A percentile compares a stretch with the other conserved stretches of the same genome.
Conservation (phyloP, 2,797 vertebrate species). For the Sphaeramia orbicularis region DNA sequence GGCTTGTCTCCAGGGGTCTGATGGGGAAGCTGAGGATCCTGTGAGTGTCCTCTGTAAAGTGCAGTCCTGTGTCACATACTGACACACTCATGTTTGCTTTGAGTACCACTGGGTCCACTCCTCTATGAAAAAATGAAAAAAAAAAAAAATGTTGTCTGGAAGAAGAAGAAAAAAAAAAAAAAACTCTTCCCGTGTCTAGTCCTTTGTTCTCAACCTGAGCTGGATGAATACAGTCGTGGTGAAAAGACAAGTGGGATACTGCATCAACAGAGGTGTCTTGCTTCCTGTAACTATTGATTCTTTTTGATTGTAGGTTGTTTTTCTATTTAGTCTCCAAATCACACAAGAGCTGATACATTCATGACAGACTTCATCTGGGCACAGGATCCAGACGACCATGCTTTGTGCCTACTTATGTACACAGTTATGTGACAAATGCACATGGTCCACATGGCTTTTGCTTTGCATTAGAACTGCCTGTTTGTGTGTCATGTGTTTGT, state of each 20-base stretch:
- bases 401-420: slow-evolving; percentile 75
- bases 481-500: slow-evolving; percentile 81
- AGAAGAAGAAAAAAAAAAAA: slow-evolving; percentile 11
- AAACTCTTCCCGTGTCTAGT: slow-evolving; percentile 58
- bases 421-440: slow-evolving; percentile 78
- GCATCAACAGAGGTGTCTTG: slow-evolving; percentile 67
- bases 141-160: slow-evolving; percentile 34
- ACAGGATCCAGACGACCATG: slow-evolving; percentile 52
- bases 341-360: slow-evolving; percentile 53
- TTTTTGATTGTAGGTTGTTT: slow-evolving; percentile 60
- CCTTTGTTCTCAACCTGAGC: slow-evolving; percentile 68
- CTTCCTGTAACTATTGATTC: slow-evolving; percentile 66
- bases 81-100: slow-evolving; percentile 73
- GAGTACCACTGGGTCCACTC: slow-evolving; percentile 75
- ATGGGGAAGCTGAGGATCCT: slow-evolving; percentile 68
- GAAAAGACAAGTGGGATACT: slow-evolving; percentile 63
- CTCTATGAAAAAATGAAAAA: slow-evolving; percentile 24
- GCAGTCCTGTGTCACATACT: slow-evolving; percentile 80
- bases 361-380: slow-evolving; percentile 71
- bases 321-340: slow-evolving; percentile 59
- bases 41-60: slow-evolving; percentile 80
- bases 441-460: slow-evolving; percentile 67
- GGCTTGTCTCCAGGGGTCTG: slow-evolving; percentile 71
- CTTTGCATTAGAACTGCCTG: slow-evolving; percentile 66
- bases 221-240: slow-evolving; percentile 65